Percentiles rank a stretch among this genome's conserved stretches.
Evolutionary conservation across 2,888 invertebrate species (phyloP).

Genomic region (Chrysina gloriosa): DNA sequence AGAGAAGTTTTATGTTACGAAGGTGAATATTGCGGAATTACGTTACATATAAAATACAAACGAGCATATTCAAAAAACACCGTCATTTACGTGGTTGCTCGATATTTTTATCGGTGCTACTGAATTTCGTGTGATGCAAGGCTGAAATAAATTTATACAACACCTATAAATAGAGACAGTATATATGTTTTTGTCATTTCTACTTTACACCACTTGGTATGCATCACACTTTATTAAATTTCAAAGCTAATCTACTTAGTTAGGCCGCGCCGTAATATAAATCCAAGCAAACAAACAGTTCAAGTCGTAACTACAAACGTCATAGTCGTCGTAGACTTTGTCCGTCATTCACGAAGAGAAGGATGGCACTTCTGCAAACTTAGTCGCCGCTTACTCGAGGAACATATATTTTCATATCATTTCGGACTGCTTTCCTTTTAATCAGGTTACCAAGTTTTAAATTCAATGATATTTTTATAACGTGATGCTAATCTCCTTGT

Average conservation of each 20-base stretch:
- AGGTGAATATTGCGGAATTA: too few relatives aligned
- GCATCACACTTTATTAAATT: conserved; percentile 1
- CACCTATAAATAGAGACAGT: too few relatives aligned
- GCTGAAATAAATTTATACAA: too few relatives aligned
- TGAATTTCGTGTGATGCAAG: too few relatives aligned
- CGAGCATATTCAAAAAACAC: too few relatives aligned
- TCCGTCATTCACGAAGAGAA: conserved; percentile 13
- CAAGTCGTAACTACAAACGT: conserved; percentile 4
- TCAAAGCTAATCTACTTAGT: not conserved
- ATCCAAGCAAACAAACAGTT: conserved; percentile 7
- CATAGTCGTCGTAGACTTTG: conserved; percentile 16
- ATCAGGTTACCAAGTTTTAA: conserved; percentile 54
- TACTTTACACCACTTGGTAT: not conserved
- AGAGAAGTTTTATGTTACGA: too few relatives aligned
- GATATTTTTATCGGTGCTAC: too few relatives aligned
- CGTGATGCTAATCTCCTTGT: conserved; percentile 42
- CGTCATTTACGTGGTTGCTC: too few relatives aligned
- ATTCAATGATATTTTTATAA: conserved; percentile 56
- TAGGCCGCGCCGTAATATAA: not conserved
- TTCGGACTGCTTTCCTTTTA: conserved; percentile 49
- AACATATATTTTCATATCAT: conserved; percentile 50
- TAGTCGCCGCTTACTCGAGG: conserved; percentile 10
- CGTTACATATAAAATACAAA: too few relatives aligned
- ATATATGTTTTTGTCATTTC: not conserved
- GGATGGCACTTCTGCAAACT: conserved; percentile 8